Evolutionary conservation across 1,140 invertebrate genomes (phyloP).

Genomic region (Bombus fervidus): DNA sequence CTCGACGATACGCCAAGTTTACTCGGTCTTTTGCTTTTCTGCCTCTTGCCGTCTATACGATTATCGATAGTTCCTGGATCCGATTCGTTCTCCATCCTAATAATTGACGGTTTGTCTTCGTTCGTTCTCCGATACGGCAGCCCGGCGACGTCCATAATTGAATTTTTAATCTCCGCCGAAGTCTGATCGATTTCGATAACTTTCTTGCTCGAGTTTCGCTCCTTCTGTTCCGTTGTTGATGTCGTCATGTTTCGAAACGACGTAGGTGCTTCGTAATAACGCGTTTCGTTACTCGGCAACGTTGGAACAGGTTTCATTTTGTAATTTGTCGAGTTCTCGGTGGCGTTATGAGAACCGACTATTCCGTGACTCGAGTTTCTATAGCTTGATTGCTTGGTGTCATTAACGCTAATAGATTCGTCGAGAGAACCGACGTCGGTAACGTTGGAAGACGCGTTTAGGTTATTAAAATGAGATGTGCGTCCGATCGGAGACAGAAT

Average conservation of each 20-base stretch:
- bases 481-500: constrained; percentile 23
- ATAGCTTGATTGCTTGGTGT: not conserved
- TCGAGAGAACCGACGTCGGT: not conserved
- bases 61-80: constrained; percentile 51
- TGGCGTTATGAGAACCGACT: too few relatives aligned
- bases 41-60: constrained; percentile 15
- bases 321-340: too few relatives aligned
- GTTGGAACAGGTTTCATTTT: too few relatives aligned
- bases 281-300: not conserved
- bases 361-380: too few relatives aligned
- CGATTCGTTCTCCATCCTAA: constrained; percentile 1
- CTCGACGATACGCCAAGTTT: constrained; percentile 40
- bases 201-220: constrained; percentile 4
- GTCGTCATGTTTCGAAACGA: constrained; percentile 49
- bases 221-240: constrained; percentile 7
- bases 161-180: constrained; percentile 52
- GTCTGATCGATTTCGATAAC: constrained; percentile 35
- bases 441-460: constrained; percentile 52
- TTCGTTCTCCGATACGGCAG: not conserved
- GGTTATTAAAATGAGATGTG: constrained; percentile 29
- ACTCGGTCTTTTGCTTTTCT: constrained; percentile 19
- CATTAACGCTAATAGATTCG: constrained; percentile 6
- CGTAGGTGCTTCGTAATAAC: constrained; percentile 22
- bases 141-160: constrained; percentile 34
- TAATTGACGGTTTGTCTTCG: constrained; percentile 46